A percentile compares a stretch with the other conserved stretches of the same genome.
These are phyloP conservation scores for Enchytraeus crypticus DNA, from an alignment of 2,888 invertebrate species.

Conservation along the genomic window DNA sequence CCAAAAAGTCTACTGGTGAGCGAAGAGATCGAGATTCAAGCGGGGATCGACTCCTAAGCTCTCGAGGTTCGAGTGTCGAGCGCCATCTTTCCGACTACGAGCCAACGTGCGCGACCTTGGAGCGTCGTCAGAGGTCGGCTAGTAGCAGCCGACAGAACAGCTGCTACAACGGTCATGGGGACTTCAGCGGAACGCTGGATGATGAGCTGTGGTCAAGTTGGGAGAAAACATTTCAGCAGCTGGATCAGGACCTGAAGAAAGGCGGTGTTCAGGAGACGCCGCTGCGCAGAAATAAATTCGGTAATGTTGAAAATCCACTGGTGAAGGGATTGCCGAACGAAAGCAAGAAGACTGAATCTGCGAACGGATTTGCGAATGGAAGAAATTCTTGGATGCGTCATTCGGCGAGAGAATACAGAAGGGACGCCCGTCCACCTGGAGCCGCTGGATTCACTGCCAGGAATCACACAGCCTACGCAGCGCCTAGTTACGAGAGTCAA, in stretches of 20 bases:
- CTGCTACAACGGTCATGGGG: neutral
- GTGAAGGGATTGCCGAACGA: too few relatives aligned
- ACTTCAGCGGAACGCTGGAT: neutral
- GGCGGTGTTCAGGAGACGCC: too few relatives aligned
- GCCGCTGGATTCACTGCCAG: too few relatives aligned
- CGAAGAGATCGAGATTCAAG: neutral
- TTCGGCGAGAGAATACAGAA: too few relatives aligned
- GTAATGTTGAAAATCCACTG: too few relatives aligned
- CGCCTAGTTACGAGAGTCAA: too few relatives aligned
- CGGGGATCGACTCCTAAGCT: neutral
- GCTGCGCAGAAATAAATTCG: too few relatives aligned
- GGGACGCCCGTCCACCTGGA: too few relatives aligned
- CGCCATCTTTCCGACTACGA: neutral
- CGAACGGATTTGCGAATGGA: too few relatives aligned
- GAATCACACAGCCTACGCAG: too few relatives aligned
- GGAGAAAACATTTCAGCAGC: neutral
- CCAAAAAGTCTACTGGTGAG: neutral
- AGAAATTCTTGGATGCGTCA: too few relatives aligned
- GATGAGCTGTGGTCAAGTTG: neutral
- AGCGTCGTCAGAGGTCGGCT: neutral
- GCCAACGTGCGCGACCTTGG: neutral
- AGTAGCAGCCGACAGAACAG: neutral
- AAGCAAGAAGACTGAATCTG: too few relatives aligned
- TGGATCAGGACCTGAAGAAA: neutral
- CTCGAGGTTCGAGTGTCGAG: neutral